Conservation (phyloP, 2,113 vertebrate species). For the Aegotheles bennettii region DNA sequence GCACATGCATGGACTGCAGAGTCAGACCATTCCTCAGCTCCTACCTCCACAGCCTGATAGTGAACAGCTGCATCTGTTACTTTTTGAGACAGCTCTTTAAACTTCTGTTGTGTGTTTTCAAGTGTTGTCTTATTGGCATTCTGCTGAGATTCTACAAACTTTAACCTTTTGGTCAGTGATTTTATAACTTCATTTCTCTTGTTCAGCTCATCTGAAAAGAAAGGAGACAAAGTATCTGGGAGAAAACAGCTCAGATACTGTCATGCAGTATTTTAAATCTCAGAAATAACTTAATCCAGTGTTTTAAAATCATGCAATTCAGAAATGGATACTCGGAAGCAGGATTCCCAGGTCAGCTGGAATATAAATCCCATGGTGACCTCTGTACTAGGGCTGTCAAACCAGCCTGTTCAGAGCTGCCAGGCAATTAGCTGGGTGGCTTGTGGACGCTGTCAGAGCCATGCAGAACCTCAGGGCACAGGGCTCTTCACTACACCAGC, state of each 20-base stretch:
- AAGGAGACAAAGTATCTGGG: background rate
- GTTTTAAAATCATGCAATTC: background rate
- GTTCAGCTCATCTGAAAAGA: slow-evolving; percentile 69
- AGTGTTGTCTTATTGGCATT: slow-evolving; percentile 35
- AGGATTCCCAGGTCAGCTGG: background rate
- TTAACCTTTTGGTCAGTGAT: slow-evolving; percentile 65
- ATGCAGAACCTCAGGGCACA: background rate
- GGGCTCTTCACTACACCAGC: background rate
- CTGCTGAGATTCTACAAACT: slow-evolving; percentile 64
- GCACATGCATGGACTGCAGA: background rate
- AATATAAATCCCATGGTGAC: background rate
- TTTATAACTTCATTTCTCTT: slow-evolving; percentile 73
- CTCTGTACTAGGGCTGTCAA: background rate
- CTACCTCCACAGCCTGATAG: slow-evolving; percentile 74
- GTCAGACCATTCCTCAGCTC: background rate
- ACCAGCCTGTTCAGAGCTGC: background rate
- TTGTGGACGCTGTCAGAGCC: background rate
- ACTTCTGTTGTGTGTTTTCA: slow-evolving; percentile 65
- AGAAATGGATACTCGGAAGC: background rate
- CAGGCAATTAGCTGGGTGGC: background rate
- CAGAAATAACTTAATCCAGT: background rate
- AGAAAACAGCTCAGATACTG: background rate
- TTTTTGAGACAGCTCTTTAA: slow-evolving; percentile 68
- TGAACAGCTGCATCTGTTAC: slow-evolving; percentile 48
- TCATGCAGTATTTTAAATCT: background rate